These are phyloP conservation scores for Cephus rjabovi DNA, from an alignment of 2,888 invertebrate genomes.

Conservation along the genomic window DNA sequence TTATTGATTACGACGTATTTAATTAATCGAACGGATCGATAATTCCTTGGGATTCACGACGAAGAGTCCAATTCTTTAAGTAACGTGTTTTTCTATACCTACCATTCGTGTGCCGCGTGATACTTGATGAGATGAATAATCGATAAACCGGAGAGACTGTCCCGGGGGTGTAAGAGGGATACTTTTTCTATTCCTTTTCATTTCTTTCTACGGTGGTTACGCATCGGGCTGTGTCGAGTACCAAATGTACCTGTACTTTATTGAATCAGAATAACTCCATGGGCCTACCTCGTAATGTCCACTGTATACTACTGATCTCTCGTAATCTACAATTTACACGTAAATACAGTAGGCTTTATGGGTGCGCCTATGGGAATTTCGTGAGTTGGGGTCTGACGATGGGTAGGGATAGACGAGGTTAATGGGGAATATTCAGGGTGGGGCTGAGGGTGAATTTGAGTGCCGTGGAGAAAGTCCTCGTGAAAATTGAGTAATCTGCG, in stretches of 20 bases:
- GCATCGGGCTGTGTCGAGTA: constrained; percentile 11
- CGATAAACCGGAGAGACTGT: neutral
- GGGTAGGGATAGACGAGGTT: neutral
- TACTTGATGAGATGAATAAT: neutral
- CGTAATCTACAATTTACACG: constrained; percentile 33
- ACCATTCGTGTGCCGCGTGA: neutral
- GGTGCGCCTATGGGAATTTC: neutral
- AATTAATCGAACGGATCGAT: neutral
- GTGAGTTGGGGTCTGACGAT: neutral
- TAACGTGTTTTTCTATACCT: neutral
- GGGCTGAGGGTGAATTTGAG: neutral
- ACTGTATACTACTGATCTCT: constrained; percentile 46
- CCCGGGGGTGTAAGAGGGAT: neutral
- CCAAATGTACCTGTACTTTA: constrained; percentile 50
- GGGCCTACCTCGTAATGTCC: constrained; percentile 32
- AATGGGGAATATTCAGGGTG: neutral
- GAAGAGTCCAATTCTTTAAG: neutral
- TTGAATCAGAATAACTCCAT: constrained; percentile 37
- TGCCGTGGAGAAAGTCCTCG: neutral
- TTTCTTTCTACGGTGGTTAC: neutral
- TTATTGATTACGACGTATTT: neutral
- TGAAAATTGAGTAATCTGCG: neutral
- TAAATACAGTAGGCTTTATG: constrained; percentile 41
- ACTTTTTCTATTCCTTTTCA: neutral
- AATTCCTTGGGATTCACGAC: neutral